Evolutionary conservation across 1,140 invertebrate genomes (phyloP).

Genomic region (Heliconius hermathena): DNA sequence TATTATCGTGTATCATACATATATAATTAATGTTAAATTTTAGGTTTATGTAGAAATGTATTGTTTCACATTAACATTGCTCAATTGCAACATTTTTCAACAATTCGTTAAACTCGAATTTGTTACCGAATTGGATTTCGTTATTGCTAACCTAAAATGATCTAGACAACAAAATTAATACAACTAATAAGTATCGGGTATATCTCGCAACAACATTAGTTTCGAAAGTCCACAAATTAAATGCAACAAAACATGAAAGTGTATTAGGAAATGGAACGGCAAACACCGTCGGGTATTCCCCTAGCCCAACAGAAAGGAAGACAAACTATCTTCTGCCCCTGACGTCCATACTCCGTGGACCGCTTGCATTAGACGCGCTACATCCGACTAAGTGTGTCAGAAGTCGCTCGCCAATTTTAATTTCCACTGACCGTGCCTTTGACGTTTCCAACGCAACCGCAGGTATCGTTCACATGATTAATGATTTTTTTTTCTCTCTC

Average conservation of each 20-base stretch:
- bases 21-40: too few species aligned
- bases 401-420: constrained; percentile 73
- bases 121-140: too few species aligned
- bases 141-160: too few species aligned
- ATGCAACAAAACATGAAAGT: background rate
- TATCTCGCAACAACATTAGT: background rate
- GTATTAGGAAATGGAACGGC: constrained; percentile 61
- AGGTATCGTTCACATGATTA: constrained; percentile 46
- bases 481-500: background rate
- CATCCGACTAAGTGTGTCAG: constrained; percentile 70
- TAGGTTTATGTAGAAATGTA: too few species aligned
- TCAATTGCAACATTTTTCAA: too few species aligned
- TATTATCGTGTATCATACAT: too few species aligned
- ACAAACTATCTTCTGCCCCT: constrained; percentile 74
- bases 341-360: constrained; percentile 67
- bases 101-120: too few species aligned
- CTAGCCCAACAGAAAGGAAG: constrained; percentile 63
- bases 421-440: constrained; percentile 72
- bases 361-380: constrained; percentile 67
- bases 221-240: constrained; percentile 5
- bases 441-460: constrained; percentile 61
- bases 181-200: too few species aligned
- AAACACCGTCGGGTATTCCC: constrained; percentile 66
- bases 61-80: too few species aligned
- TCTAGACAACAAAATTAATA: too few species aligned